Percentiles rank a stretch among this genome's conserved stretches.
Conservation (phyloP, 2,797 vertebrate genomes). For the Protonibea diacanthus region DNA sequence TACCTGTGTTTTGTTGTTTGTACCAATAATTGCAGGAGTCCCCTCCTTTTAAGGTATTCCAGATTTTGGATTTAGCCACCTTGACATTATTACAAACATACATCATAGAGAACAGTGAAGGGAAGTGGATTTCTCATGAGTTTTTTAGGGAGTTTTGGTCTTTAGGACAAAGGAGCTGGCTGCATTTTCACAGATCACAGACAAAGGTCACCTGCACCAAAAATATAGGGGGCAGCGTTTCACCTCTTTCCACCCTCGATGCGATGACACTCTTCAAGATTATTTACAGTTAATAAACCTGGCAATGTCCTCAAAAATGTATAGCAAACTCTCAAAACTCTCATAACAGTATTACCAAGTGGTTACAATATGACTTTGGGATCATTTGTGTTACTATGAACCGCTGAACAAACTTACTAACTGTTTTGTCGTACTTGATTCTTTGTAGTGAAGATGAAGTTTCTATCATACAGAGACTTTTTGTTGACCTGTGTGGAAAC, state of each 20-base stretch:
- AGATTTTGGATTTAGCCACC: conserved; percentile 34
- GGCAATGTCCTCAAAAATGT: too few species aligned
- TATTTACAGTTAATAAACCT: too few species aligned
- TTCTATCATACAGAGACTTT: background rate
- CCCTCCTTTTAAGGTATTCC: conserved; percentile 23
- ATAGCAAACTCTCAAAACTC: too few species aligned
- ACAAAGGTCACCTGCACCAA: too few species aligned
- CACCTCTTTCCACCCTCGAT: too few species aligned
- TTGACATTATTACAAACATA: conserved; percentile 21
- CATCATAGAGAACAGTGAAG: conserved; percentile 3
- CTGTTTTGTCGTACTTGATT: background rate
- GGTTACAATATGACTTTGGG: too few species aligned
- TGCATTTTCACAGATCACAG: background rate
- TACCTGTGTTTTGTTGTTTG: conserved; percentile 30
- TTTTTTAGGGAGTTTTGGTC: conserved; percentile 15
- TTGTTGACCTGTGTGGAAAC: background rate
- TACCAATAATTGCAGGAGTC: too few species aligned
- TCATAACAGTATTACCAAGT: too few species aligned
- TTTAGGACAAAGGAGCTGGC: background rate
- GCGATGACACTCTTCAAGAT: too few species aligned
- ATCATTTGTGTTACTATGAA: too few species aligned
- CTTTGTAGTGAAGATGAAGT: background rate
- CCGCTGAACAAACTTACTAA: too few species aligned
- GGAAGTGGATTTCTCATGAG: background rate
- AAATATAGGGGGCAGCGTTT: too few species aligned